These are phyloP conservation scores for Parambassis ranga DNA, from an alignment of 2,797 vertebrate genomes.

Conservation along the genomic window DNA sequence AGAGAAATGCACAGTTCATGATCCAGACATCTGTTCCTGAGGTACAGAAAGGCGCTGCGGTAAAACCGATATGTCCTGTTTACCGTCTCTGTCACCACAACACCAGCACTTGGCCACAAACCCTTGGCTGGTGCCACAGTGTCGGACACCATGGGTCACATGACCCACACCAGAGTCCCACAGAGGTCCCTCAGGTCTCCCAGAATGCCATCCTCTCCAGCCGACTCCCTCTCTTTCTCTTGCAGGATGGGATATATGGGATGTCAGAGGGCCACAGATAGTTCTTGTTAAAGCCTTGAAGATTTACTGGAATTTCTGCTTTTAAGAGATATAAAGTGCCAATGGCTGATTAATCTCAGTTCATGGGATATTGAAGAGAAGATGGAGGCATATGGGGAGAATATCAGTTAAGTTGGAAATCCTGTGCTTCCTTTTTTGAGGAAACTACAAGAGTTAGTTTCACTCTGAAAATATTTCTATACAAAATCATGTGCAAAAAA, in stretches of 20 bases:
- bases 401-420: conserved; percentile 36
- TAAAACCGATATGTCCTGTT: conserved; percentile 64
- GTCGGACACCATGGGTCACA: conserved; percentile 72
- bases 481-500: conserved; percentile 5
- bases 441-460: neutral
- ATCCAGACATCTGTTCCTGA: conserved; percentile 27
- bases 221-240: conserved; percentile 9
- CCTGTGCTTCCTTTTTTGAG: conserved; percentile 11
- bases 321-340: conserved; percentile 62
- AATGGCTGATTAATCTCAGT: conserved; percentile 43
- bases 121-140: conserved; percentile 69
- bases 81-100: conserved; percentile 67
- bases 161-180: conserved; percentile 62
- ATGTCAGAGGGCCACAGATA: conserved; percentile 57
- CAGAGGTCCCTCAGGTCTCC: conserved; percentile 63
- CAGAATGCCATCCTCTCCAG: conserved; percentile 43
- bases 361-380: conserved; percentile 36
- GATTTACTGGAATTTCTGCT: conserved; percentile 67
- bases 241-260: conserved; percentile 59
- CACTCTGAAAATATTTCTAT: conserved; percentile 4
- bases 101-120: conserved; percentile 67
- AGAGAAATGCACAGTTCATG: neutral
- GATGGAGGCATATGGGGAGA: conserved; percentile 37
- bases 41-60: conserved; percentile 45
- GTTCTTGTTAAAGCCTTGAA: conserved; percentile 55